Percentiles rank a stretch among this genome's conserved stretches.
Evolutionary conservation across 2,797 vertebrate species (phyloP).

Genomic region (Notolepis coatsorum): DNA sequence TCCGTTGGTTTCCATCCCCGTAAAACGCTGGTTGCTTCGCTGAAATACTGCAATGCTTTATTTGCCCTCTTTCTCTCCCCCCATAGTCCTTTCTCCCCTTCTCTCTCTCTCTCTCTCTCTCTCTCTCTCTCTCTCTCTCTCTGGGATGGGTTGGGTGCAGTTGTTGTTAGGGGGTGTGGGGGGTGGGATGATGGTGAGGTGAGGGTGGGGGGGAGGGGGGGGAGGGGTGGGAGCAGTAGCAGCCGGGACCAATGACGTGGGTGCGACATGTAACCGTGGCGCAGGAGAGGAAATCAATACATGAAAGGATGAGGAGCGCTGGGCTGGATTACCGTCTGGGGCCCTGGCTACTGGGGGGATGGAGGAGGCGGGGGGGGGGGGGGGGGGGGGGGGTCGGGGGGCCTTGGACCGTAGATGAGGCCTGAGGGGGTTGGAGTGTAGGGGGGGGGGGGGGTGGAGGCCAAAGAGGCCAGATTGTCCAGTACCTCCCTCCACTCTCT

Average conservation of each 20-base stretch:
- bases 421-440: slow-evolving; percentile 49
- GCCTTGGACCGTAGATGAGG: slow-evolving; percentile 49
- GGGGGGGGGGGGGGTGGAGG: slow-evolving; percentile 38
- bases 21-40: slow-evolving; percentile 81
- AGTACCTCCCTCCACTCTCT: slow-evolving; percentile 61
- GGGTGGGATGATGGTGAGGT: slow-evolving; percentile 35
- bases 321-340: slow-evolving; percentile 88
- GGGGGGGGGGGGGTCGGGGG: slow-evolving; percentile 32
- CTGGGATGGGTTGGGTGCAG: slow-evolving; percentile 45
- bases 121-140: not conserved
- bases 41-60: slow-evolving; percentile 83
- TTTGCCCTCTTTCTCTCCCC: slow-evolving; percentile 60
- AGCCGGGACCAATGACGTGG: slow-evolving; percentile 79
- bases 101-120: too few relatives aligned
- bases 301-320: slow-evolving; percentile 87
- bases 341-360: slow-evolving; percentile 79
- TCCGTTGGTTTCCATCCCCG: slow-evolving; percentile 78
- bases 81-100: too few relatives aligned
- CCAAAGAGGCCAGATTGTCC: slow-evolving; percentile 73
- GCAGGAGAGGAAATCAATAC: slow-evolving; percentile 87
- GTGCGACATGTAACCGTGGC: slow-evolving; percentile 82
- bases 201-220: slow-evolving; percentile 22
- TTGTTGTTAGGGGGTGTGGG: slow-evolving; percentile 54
- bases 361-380: slow-evolving; percentile 48
- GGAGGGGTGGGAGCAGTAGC: slow-evolving; percentile 45